Conservation (phyloP, 2,888 invertebrate species). For the Cheiracanthium punctorium region DNA sequence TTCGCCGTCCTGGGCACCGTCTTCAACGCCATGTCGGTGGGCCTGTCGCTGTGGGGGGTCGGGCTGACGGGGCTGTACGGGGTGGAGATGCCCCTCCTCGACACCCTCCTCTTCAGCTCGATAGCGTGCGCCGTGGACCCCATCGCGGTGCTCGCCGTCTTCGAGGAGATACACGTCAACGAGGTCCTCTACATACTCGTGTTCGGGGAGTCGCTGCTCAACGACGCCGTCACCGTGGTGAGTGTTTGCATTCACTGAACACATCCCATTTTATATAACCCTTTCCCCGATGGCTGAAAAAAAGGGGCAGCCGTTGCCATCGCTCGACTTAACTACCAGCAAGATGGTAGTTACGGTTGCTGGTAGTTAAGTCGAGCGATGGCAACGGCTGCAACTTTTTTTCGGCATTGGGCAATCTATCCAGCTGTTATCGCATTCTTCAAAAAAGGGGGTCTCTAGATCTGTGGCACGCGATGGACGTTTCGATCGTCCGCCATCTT, state of each 20-base stretch:
- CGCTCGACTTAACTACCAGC: too few relatives aligned
- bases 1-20: constrained; percentile 98
- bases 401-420: too few relatives aligned
- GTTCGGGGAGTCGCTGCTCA: constrained; percentile 97
- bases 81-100: constrained; percentile 81
- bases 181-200: constrained; percentile 98
- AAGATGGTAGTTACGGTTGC: too few relatives aligned
- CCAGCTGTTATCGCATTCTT: too few relatives aligned
- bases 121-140: constrained; percentile 98
- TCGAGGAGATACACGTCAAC: constrained; percentile 98
- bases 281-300: too few relatives aligned
- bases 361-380: too few relatives aligned
- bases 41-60: constrained; percentile 88
- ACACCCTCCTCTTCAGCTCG: constrained; percentile 91
- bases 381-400: too few relatives aligned
- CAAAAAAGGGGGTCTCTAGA: too few relatives aligned
- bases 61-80: constrained; percentile 88
- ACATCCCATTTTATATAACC: not conserved
- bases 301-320: too few relatives aligned
- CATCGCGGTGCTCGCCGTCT: constrained; percentile 96
- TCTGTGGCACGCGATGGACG: too few relatives aligned
- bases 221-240: constrained; percentile 97
- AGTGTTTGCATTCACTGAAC: constrained; percentile 73
- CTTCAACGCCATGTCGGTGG: constrained; percentile 87
- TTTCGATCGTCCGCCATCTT: too few relatives aligned